Evolutionary conservation across 2,888 invertebrate genomes (phyloP).

Genomic region (Cheilosia impressa): DNA sequence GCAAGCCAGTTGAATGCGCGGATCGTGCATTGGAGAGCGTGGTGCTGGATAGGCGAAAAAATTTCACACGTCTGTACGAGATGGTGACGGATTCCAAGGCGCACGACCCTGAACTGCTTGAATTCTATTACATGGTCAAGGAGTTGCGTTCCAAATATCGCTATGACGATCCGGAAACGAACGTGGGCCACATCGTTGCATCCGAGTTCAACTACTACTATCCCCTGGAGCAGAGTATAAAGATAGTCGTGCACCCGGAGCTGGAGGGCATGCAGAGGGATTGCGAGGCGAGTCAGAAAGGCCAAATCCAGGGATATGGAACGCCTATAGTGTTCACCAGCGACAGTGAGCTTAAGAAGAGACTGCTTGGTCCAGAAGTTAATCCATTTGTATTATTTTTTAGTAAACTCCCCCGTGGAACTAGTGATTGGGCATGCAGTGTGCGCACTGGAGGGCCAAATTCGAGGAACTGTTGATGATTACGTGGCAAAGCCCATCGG

Average conservation of each 20-base stretch:
- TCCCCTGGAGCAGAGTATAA: slow-evolving; percentile 92
- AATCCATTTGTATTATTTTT: slow-evolving; percentile 78
- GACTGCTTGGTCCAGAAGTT: background rate
- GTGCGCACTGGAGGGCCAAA: slow-evolving; percentile 91
- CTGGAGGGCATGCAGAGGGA: slow-evolving; percentile 82
- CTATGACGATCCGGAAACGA: slow-evolving; percentile 90
- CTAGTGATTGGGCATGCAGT: slow-evolving; percentile 93
- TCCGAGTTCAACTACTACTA: slow-evolving; percentile 93
- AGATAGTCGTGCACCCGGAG: slow-evolving; percentile 91
- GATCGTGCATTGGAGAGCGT: slow-evolving; percentile 75
- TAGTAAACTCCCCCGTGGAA: slow-evolving; percentile 94
- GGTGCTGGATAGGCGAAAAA: slow-evolving; percentile 82
- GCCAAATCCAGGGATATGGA: slow-evolving; percentile 82
- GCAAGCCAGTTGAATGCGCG: slow-evolving; percentile 63
- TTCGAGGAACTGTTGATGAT: slow-evolving; percentile 87
- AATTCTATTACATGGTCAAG: slow-evolving; percentile 93
- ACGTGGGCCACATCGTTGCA: slow-evolving; percentile 95
- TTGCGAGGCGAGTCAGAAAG: slow-evolving; percentile 83
- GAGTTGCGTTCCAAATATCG: slow-evolving; percentile 90
- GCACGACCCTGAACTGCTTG: slow-evolving; percentile 91
- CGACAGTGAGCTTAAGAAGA: slow-evolving; percentile 87
- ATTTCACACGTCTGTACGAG: slow-evolving; percentile 86
- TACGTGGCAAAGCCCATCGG: slow-evolving; percentile 89
- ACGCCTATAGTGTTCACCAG: slow-evolving; percentile 95
- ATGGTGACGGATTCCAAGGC: slow-evolving; percentile 88